Conservation (phyloP, 2,113 vertebrate genomes). For the Fregata magnificens region DNA sequence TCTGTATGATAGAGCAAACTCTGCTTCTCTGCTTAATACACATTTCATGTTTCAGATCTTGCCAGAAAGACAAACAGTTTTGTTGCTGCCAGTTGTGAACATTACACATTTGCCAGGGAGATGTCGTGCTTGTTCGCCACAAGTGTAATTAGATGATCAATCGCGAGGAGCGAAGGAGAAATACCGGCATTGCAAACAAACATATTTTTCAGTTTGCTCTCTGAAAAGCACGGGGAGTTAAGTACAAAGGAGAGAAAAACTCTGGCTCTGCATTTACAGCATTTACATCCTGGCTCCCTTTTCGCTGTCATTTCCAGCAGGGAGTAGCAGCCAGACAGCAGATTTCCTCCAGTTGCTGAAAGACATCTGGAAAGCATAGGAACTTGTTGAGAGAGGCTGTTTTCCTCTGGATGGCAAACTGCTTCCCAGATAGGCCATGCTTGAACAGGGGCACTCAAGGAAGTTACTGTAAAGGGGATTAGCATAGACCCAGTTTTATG, state of each 20-base stretch:
- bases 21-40: background rate
- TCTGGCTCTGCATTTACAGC: background rate
- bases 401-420: background rate
- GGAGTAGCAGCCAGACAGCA: background rate
- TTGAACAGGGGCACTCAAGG: background rate
- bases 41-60: background rate
- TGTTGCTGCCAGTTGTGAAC: background rate
- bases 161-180: background rate
- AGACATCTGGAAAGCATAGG: background rate
- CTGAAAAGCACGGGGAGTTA: background rate
- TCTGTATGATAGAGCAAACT: background rate
- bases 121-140: background rate
- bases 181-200: background rate
- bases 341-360: background rate
- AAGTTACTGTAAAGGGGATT: fast-evolving
- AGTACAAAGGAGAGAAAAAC: background rate
- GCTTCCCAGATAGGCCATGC: background rate
- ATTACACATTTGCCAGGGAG: background rate
- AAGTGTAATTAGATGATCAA: background rate
- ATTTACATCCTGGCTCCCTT: background rate
- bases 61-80: background rate
- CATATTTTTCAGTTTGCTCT: background rate
- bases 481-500: fast-evolving
- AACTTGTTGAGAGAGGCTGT: background rate
- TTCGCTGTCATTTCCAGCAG: background rate